Percentiles rank a stretch among this genome's conserved stretches.
Evolutionary conservation across 2,888 invertebrate species (phyloP).

Genomic region (Caenorhabditis angaria): DNA sequence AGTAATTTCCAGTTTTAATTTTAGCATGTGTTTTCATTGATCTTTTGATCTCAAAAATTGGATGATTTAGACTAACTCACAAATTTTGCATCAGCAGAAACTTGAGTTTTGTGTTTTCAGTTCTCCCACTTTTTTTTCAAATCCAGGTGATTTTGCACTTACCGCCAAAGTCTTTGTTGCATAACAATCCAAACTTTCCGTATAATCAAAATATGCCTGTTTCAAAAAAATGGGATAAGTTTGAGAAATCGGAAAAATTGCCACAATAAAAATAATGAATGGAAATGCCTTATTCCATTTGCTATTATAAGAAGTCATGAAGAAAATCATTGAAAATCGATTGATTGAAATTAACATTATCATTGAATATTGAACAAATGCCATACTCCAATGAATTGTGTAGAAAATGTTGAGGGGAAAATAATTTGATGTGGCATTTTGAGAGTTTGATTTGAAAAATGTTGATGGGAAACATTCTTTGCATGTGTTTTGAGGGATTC

Average conservation of each 20-base stretch:
- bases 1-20: not conserved
- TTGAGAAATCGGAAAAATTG: constrained; percentile 15
- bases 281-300: constrained; percentile 18
- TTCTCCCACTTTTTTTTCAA: too few species aligned
- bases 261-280: not conserved
- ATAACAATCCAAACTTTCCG: constrained; percentile 24
- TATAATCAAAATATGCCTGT: constrained; percentile 20
- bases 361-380: constrained; percentile 29
- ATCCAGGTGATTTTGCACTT: too few species aligned
- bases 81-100: not conserved
- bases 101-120: not conserved
- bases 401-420: constrained; percentile 34
- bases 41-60: not conserved
- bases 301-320: not conserved
- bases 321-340: constrained; percentile 9
- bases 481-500: constrained; percentile 35
- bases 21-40: not conserved
- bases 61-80: not conserved
- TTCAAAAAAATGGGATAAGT: constrained; percentile 12
- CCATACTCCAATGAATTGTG: constrained; percentile 31
- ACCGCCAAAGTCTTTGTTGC: constrained; percentile 14
- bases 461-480: constrained; percentile 21
- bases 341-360: constrained; percentile 29
- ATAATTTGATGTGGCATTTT: constrained; percentile 19
- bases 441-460: constrained; percentile 10